Conservation (phyloP, 2,888 invertebrate species). For the Drosophila helvetica region DNA sequence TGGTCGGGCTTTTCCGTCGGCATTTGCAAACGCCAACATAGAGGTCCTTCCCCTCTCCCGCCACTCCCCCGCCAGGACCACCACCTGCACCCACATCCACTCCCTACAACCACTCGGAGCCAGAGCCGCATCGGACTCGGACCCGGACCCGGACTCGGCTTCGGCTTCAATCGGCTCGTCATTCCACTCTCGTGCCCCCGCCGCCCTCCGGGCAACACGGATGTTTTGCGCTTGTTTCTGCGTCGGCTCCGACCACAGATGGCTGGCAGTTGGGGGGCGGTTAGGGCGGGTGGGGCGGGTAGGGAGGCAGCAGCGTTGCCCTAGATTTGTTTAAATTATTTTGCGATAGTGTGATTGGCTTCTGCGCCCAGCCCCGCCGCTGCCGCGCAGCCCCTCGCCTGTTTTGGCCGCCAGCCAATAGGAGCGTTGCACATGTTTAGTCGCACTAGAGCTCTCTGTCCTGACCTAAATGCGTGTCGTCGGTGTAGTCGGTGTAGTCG, state of each 20-base stretch:
- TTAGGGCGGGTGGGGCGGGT: constrained; percentile 47
- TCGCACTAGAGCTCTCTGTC: constrained; percentile 63
- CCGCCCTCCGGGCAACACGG: not conserved
- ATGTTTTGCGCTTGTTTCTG: constrained; percentile 72
- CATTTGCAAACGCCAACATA: constrained; percentile 1
- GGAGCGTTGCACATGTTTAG: constrained; percentile 77
- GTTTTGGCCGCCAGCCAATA: constrained; percentile 75
- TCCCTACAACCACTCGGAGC: constrained; percentile 5
- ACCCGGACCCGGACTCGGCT: not conserved
- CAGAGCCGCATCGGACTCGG: not conserved
- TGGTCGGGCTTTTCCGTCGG: constrained; percentile 25
- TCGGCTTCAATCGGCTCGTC: constrained; percentile 29
- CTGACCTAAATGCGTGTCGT: constrained; percentile 74
- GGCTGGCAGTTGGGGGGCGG: constrained; percentile 16
- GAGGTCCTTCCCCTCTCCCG: constrained; percentile 1
- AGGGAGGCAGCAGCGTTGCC: constrained; percentile 66
- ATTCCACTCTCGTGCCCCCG: constrained; percentile 3
- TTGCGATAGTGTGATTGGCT: constrained; percentile 84
- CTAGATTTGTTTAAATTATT: constrained; percentile 84
- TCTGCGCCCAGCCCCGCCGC: constrained; percentile 56
- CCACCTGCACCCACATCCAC: not conserved
- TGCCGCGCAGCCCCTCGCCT: constrained; percentile 50
- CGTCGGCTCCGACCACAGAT: constrained; percentile 54
- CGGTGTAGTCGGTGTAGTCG: constrained; percentile 30
- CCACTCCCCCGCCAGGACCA: too few relatives aligned